These are phyloP conservation scores for Cancer borealis DNA, from an alignment of 2,888 invertebrate genomes.

Conservation along the genomic window DNA sequence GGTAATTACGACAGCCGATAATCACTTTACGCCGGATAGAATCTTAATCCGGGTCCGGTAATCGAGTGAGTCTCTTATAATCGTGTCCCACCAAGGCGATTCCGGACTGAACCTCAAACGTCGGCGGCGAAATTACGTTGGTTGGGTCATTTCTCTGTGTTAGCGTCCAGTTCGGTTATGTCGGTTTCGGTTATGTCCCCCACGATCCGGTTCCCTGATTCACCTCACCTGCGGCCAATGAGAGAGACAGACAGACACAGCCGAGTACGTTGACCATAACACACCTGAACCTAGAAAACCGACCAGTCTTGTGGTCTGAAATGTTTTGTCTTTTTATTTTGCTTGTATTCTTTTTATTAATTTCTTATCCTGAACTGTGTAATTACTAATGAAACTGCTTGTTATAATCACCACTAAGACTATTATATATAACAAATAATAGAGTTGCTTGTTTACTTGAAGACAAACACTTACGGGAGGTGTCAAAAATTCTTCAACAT, in stretches of 20 bases:
- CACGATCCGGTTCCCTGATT: not conserved
- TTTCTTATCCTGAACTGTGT: too few species aligned
- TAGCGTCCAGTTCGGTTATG: not conserved
- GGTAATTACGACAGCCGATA: slow-evolving; percentile 22
- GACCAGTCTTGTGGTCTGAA: too few species aligned
- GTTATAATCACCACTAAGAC: too few species aligned
- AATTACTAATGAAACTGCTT: too few species aligned
- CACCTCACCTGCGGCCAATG: not conserved
- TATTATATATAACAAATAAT: too few species aligned
- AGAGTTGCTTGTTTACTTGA: too few species aligned
- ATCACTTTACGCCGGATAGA: slow-evolving; percentile 31
- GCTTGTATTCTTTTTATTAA: too few species aligned
- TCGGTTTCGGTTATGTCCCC: not conserved
- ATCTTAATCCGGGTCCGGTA: slow-evolving; percentile 53
- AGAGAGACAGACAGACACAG: not conserved
- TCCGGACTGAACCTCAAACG: not conserved
- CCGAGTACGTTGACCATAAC: not conserved
- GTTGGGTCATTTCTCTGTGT: not conserved
- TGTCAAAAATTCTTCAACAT: too few species aligned
- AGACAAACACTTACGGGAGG: too few species aligned
- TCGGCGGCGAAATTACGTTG: not conserved
- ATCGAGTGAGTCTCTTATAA: slow-evolving; percentile 53
- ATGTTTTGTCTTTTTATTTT: too few species aligned
- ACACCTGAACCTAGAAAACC: too few species aligned
- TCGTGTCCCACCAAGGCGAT: slow-evolving; percentile 6